Conservation (phyloP, 1,140 invertebrate genomes). For the Anastatus disparis region DNA sequence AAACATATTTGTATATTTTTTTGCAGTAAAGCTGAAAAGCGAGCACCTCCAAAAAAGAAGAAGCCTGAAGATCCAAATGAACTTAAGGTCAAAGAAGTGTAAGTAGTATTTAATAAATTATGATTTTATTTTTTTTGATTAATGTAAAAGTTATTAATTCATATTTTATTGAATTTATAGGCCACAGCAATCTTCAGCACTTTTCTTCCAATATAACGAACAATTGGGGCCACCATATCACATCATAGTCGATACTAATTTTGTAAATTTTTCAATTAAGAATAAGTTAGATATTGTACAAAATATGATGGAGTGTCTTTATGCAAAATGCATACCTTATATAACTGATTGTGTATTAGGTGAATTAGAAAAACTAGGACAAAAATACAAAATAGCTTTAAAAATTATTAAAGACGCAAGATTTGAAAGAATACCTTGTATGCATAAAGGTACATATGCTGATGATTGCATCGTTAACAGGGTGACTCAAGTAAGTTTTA, state of each 20-base stretch:
- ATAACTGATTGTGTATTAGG: constrained; percentile 98
- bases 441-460: constrained; percentile 99
- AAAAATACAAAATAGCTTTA: constrained; percentile 94
- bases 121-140: constrained; percentile 18
- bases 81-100: constrained; percentile 82
- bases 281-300: constrained; percentile 97
- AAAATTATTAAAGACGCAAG: constrained; percentile 95
- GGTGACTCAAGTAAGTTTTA: constrained; percentile 80
- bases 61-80: constrained; percentile 79
- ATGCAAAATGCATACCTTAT: constrained; percentile 98
- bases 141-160: background rate
- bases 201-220: constrained; percentile 99
- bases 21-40: constrained; percentile 71
- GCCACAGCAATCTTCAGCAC: constrained; percentile 87
- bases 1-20: background rate
- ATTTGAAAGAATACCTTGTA: constrained; percentile 92
- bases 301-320: constrained; percentile 99
- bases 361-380: constrained; percentile 98
- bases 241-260: constrained; percentile 97
- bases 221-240: constrained; percentile 98
- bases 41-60: constrained; percentile 74
- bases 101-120: constrained; percentile 54
- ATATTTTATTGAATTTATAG: constrained; percentile 54
- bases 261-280: constrained; percentile 98
- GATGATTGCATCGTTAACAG: constrained; percentile 98